Conservation (phyloP, 2,113 vertebrate genomes). For the Pelecanus crispus region DNA sequence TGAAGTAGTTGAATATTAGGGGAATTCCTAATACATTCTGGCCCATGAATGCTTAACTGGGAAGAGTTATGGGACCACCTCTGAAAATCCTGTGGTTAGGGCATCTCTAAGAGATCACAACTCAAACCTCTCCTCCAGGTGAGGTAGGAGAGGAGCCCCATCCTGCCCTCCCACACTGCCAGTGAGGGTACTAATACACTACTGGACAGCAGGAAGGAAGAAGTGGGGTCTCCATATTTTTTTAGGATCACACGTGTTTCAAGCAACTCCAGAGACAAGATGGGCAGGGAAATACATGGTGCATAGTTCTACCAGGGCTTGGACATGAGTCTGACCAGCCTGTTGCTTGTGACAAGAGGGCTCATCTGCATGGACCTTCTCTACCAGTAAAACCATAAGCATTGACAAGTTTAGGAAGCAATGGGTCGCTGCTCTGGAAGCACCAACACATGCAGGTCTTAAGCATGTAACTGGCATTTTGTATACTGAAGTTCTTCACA, state of each 20-base stretch:
- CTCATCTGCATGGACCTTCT: neutral
- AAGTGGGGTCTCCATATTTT: neutral
- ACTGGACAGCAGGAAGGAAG: neutral
- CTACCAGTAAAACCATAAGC: neutral
- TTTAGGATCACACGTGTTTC: neutral
- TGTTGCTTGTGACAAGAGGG: neutral
- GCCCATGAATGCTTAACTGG: neutral
- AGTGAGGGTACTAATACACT: neutral
- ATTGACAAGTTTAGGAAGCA: neutral
- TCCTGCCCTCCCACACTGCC: neutral
- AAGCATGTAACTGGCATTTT: neutral
- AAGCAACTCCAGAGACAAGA: neutral
- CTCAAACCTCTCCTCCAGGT: neutral
- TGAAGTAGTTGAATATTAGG: neutral
- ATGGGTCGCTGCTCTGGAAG: neutral
- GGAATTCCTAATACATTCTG: slow-evolving; percentile 17
- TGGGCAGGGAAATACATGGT: neutral
- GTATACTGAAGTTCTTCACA: neutral
- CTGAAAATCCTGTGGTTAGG: neutral
- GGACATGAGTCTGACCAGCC: neutral
- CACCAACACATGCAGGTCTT: neutral
- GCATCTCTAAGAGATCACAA: neutral
- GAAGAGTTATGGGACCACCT: neutral
- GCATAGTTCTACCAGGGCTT: neutral
- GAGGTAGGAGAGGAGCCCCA: neutral